Evolutionary conservation across 2,797 vertebrate species (phyloP).

Genomic region (Dermochelys coriacea): DNA sequence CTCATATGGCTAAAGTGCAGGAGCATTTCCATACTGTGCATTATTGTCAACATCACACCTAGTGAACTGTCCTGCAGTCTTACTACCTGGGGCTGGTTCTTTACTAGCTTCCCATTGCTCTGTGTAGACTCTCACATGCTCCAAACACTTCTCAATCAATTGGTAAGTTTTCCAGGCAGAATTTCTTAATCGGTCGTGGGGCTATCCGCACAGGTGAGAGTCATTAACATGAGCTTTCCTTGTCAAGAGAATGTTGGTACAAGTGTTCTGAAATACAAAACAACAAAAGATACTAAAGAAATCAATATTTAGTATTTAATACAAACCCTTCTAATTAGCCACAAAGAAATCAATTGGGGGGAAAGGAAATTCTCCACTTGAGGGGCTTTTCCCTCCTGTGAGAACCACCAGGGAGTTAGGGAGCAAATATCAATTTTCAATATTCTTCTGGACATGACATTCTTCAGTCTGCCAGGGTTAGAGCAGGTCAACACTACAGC

Average conservation of each 20-base stretch:
- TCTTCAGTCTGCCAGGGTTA: not conserved
- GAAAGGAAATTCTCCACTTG: not conserved
- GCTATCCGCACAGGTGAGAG: not conserved
- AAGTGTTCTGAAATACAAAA: conserved; percentile 28
- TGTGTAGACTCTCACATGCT: not conserved
- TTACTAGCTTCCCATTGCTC: not conserved
- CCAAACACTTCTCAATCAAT: not conserved
- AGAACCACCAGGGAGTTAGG: not conserved
- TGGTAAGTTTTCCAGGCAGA: not conserved
- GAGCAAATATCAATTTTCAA: not conserved
- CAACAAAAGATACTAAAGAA: conserved; percentile 36
- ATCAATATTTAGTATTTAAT: conserved; percentile 53
- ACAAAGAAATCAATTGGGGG: not conserved
- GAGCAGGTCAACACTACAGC: fast-evolving
- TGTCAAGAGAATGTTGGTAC: not conserved
- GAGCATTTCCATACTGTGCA: not conserved
- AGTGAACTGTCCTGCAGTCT: not conserved
- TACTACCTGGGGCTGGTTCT: fast-evolving
- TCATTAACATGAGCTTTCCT: not conserved
- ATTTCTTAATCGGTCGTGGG: not conserved
- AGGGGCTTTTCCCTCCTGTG: not conserved
- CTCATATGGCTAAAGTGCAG: not conserved
- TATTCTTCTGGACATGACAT: not conserved
- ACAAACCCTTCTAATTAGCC: conserved; percentile 36
- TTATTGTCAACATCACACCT: fast-evolving